Conservation (phyloP, 2,113 vertebrate species). For the Notothenia rossii region DNA sequence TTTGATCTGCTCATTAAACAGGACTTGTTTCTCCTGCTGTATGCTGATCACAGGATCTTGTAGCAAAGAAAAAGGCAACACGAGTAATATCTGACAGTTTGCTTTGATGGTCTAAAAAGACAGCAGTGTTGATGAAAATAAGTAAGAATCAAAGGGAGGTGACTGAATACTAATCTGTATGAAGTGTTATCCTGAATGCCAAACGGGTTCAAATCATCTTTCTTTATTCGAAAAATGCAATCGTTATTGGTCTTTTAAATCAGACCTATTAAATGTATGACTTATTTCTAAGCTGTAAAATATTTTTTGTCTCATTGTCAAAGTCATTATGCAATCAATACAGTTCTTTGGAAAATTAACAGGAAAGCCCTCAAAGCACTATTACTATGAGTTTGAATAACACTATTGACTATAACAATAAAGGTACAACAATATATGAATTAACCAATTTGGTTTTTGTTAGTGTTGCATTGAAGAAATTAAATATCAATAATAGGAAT, state of each 20-base stretch:
- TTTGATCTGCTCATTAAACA: conserved; percentile 52
- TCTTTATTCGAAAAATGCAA: background rate
- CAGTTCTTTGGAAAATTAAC: conserved; percentile 30
- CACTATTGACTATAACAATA: no score
- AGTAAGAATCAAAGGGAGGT: conserved; percentile 53
- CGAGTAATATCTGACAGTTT: conserved; percentile 32
- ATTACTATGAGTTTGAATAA: no score
- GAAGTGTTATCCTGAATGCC: conserved; percentile 33
- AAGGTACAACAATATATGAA: no score
- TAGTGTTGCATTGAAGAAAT: no score
- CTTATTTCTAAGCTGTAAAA: conserved; percentile 5
- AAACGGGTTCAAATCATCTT: conserved; percentile 33
- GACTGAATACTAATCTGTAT: conserved; percentile 27
- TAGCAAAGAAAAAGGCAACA: conserved; percentile 51
- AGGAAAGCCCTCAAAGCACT: conserved; percentile 27
- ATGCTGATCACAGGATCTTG: conserved; percentile 53
- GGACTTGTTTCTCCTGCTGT: conserved; percentile 39
- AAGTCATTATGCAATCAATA: conserved; percentile 12
- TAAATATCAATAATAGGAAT: no score
- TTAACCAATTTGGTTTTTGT: no score
- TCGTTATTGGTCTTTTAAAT: conserved; percentile 16
- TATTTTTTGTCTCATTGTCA: background rate
- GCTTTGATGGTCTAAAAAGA: conserved; percentile 51
- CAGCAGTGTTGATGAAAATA: conserved; percentile 52
- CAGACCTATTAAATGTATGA: background rate